These are phyloP conservation scores for Epinephelus cyanopodus DNA, from an alignment of 2,113 vertebrate genomes.

Conservation along the genomic window DNA sequence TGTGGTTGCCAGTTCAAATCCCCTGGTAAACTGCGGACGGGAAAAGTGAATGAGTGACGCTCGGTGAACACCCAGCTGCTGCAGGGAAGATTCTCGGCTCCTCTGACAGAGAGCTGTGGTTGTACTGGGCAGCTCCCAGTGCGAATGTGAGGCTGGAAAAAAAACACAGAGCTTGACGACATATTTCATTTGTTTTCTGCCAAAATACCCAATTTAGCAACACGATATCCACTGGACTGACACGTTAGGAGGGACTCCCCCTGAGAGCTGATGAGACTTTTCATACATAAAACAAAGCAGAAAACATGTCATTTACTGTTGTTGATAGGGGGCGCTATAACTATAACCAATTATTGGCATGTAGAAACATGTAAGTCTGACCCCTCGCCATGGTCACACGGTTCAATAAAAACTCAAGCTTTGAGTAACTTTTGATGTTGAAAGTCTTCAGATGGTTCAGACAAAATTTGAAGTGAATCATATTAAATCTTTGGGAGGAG, in stretches of 20 bases:
- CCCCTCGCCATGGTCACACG: too few species aligned
- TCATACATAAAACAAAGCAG: too few species aligned
- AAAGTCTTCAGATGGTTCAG: too few species aligned
- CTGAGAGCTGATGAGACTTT: too few species aligned
- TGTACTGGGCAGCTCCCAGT: conserved; percentile 4
- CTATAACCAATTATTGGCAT: too few species aligned
- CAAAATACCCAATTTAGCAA: background rate
- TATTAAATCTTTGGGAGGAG: too few species aligned
- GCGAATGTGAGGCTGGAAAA: conserved; percentile 5
- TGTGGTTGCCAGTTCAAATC: conserved; percentile 46
- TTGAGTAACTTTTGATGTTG: too few species aligned
- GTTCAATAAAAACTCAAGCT: too few species aligned
- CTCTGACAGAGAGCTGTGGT: conserved; percentile 3
- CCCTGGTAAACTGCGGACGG: conserved; percentile 33
- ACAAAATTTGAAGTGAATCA: too few species aligned
- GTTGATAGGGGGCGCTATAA: too few species aligned
- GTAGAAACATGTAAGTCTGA: too few species aligned
- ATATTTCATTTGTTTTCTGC: background rate
- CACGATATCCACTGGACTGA: background rate
- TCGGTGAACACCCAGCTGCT: conserved; percentile 36
- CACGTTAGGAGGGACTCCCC: background rate
- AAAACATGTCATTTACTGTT: too few species aligned
- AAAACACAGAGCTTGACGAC: background rate
- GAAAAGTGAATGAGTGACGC: conserved; percentile 53
- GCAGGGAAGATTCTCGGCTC: background rate